Conservation (phyloP, 2,113 vertebrate genomes). For the Ariopsis seemanni region DNA sequence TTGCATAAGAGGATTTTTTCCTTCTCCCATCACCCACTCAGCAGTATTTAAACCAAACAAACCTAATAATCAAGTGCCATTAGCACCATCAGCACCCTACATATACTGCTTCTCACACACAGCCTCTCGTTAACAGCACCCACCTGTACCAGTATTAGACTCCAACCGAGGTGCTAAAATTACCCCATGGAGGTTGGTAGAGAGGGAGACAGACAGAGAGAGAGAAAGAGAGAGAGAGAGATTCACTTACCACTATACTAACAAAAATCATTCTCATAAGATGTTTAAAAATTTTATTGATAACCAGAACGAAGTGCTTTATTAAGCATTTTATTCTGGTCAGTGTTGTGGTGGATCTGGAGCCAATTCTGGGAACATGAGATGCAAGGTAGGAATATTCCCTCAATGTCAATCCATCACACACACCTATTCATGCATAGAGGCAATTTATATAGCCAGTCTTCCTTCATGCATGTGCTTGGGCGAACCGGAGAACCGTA, state of each 20-base stretch:
- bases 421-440: background rate
- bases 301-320: background rate
- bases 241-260: background rate
- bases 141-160: background rate
- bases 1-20: background rate
- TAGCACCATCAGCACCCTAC: slow-evolving; percentile 9
- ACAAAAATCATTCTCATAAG: background rate
- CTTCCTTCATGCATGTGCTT: background rate
- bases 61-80: background rate
- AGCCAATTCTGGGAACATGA: background rate
- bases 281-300: no score
- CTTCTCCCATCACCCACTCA: background rate
- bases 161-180: slow-evolving; percentile 28
- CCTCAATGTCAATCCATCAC: background rate
- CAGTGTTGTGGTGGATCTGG: background rate
- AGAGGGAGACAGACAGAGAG: slow-evolving; percentile 12
- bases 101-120: background rate
- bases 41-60: background rate
- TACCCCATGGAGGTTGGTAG: background rate
- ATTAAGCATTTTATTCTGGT: background rate
- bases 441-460: background rate
- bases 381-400: background rate
- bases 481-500: background rate
- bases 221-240: background rate
- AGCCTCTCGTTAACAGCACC: slow-evolving; percentile 1